Conservation (phyloP, 2,113 vertebrate species). For the Genyomyrus donnyi region DNA sequence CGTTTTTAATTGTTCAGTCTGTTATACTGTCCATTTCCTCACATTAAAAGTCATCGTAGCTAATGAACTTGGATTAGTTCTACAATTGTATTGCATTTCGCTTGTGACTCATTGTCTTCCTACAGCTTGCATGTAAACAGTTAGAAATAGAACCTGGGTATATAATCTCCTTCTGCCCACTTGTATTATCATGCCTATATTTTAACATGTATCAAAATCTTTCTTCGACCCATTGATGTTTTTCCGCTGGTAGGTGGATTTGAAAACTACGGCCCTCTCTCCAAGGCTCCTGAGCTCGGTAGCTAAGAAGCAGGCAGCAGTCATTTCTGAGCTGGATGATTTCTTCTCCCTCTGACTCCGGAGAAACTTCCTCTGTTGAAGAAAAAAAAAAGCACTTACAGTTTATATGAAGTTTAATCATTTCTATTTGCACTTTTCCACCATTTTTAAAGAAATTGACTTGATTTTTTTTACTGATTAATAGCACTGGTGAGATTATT, state of each 20-base stretch:
- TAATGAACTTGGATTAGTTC: neutral
- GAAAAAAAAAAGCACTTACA: constrained; percentile 45
- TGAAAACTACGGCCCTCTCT: constrained; percentile 75
- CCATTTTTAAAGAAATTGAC: constrained; percentile 39
- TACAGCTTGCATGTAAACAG: neutral
- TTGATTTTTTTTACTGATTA: constrained; percentile 28
- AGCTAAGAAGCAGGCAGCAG: constrained; percentile 70
- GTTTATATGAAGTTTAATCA: neutral
- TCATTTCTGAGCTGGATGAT: constrained; percentile 72
- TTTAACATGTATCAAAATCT: neutral
- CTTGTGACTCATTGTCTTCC: neutral
- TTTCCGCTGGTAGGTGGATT: constrained; percentile 68
- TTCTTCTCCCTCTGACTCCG: constrained; percentile 58
- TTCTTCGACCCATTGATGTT: neutral
- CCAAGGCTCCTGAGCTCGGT: constrained; percentile 61
- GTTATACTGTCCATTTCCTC: neutral
- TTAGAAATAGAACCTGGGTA: neutral
- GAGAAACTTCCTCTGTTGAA: neutral
- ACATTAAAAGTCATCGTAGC: neutral
- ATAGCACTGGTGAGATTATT: constrained; percentile 45
- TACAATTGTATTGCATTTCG: neutral
- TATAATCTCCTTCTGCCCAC: neutral
- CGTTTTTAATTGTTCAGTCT: neutral
- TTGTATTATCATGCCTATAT: neutral
- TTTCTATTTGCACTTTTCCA: constrained; percentile 51